phyloP scores from a whole-genome alignment of 2,113 vertebrate species.

The Garra rufa region DNA sequence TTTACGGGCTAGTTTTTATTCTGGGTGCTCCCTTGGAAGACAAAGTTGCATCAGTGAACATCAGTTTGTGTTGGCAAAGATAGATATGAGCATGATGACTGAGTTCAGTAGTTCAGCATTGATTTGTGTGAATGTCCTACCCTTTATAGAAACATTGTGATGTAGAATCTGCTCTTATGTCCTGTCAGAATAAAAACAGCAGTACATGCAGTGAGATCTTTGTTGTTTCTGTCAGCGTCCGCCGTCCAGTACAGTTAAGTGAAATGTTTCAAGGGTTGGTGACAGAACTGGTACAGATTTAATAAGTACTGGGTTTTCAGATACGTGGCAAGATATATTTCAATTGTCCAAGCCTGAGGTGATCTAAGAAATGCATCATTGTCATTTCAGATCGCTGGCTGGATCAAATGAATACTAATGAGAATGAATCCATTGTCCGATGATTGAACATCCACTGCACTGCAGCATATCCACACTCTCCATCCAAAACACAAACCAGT shows the following conservation, averaged over 20 bases:
- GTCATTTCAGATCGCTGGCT: neutral
- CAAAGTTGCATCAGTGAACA: neutral
- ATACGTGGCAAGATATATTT: conserved; percentile 6
- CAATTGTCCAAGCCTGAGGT: neutral
- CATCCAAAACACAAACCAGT: neutral
- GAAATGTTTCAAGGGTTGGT: conserved; percentile 6
- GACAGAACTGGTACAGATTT: conserved; percentile 9
- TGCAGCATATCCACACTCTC: neutral
- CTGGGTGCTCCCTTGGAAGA: neutral
- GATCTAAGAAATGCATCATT: neutral
- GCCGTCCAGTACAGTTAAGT: neutral
- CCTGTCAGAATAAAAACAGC: neutral
- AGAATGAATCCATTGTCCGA: neutral
- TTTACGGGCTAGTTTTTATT: conserved; percentile 19
- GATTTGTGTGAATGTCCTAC: neutral
- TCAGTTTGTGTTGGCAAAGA: neutral
- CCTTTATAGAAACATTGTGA: conserved; percentile 9
- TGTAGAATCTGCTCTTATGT: conserved; percentile 6
- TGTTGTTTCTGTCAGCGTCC: conserved; percentile 7
- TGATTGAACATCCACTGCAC: neutral
- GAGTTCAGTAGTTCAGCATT: conserved; percentile 25
- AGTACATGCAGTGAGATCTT: conserved; percentile 1
- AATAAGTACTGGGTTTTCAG: neutral
- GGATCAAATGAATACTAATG: conserved; percentile 10
- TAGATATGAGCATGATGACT: neutral